phyloP scores from a whole-genome alignment of 2,797 vertebrate species.

The Hephaestus fuliginosus region DNA sequence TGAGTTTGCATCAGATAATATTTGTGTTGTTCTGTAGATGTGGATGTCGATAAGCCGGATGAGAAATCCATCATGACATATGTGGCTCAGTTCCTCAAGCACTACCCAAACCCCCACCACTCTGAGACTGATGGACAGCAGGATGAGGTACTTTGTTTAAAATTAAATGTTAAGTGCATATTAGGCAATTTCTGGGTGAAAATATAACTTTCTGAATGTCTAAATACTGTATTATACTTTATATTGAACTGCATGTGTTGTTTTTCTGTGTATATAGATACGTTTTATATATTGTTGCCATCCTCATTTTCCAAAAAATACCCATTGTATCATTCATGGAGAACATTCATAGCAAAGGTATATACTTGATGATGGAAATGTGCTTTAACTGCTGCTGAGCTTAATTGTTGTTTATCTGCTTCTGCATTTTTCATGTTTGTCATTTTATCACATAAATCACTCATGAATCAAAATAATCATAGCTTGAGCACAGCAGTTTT shows the following conservation, averaged over 20 bases:
- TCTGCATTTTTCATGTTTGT: conserved; percentile 8
- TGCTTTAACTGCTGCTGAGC: conserved; percentile 33
- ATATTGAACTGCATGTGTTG: not conserved
- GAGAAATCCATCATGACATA: conserved; percentile 99
- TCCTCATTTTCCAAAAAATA: not conserved
- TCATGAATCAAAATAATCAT: conserved; percentile 20
- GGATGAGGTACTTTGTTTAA: conserved; percentile 88
- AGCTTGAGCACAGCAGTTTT: conserved; percentile 46
- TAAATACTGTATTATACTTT: conserved; percentile 1
- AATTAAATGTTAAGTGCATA: not conserved
- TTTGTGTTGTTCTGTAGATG: conserved; percentile 86
- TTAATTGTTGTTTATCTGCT: conserved; percentile 1
- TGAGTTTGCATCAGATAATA: not conserved
- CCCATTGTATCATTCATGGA: conserved; percentile 8
- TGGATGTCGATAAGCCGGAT: conserved; percentile 98
- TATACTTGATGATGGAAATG: conserved; percentile 11
- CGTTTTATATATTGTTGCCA: not conserved
- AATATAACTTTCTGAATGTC: not conserved
- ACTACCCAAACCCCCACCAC: conserved; percentile 91
- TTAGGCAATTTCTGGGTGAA: not conserved
- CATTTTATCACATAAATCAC: conserved; percentile 19
- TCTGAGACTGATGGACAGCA: conserved; percentile 88
- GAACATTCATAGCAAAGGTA: not conserved
- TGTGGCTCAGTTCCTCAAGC: conserved; percentile 98
- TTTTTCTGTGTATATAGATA: not conserved